Evolutionary conservation across 1,140 invertebrate species (phyloP).

Genomic region (Hylaeus anthracinus): DNA sequence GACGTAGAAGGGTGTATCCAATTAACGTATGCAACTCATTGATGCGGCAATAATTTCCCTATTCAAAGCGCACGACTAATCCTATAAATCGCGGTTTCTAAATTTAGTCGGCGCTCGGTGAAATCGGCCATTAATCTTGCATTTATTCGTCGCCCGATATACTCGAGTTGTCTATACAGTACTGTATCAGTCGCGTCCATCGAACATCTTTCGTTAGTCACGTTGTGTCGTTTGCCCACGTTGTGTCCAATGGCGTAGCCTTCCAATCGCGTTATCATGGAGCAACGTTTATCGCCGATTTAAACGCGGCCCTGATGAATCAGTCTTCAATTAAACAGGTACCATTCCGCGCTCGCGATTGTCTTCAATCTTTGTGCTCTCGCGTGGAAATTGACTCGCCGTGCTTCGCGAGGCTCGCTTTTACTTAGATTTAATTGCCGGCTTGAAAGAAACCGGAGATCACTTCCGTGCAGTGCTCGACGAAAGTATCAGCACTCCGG

Average conservation of each 20-base stretch:
- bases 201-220: constrained; percentile 32
- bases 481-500: too few species aligned
- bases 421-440: constrained; percentile 11
- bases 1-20: neutral
- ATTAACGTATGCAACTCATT: constrained; percentile 18
- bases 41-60: constrained; percentile 19
- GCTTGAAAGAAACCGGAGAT: neutral
- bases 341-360: neutral
- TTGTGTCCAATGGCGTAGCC: neutral
- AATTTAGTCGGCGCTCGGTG: constrained; percentile 35
- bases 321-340: neutral
- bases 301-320: neutral
- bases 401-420: constrained; percentile 5
- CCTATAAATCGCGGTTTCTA: constrained; percentile 40
- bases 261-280: neutral
- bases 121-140: constrained; percentile 44
- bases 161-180: neutral
- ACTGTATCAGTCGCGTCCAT: constrained; percentile 26
- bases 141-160: constrained; percentile 34
- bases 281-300: neutral
- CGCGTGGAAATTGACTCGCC: neutral
- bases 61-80: neutral
- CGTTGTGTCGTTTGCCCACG: constrained; percentile 21
- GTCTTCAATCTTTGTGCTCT: neutral
- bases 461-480: too few species aligned